Evolutionary conservation across 1,140 invertebrate species (phyloP).

Genomic region (Globodera rostochiensis): DNA sequence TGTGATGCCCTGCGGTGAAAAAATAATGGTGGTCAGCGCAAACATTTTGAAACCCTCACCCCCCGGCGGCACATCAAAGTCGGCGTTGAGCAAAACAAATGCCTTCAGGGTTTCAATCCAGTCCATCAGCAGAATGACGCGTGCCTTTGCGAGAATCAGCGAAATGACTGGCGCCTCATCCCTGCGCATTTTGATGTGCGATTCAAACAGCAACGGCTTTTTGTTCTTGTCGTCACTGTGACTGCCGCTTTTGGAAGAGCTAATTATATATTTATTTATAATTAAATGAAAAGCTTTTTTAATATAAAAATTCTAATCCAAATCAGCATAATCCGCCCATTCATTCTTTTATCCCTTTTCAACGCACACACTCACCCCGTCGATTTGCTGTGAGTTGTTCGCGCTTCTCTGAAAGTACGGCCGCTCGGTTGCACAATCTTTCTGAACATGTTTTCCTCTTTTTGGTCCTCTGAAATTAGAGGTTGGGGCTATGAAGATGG

Average conservation of each 20-base stretch:
- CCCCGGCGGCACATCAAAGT: constrained; percentile 54
- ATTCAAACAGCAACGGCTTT: constrained; percentile 51
- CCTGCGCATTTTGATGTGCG: constrained; percentile 57
- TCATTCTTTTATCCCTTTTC: no score
- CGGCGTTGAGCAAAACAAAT: constrained; percentile 73
- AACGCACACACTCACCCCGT: no score
- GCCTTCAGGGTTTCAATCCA: constrained; percentile 85
- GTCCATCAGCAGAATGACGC: constrained; percentile 87
- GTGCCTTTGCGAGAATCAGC: constrained; percentile 89
- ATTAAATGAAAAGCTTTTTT: no score
- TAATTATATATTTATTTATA: no score
- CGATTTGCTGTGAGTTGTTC: no score
- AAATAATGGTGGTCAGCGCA: background rate
- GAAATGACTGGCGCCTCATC: constrained; percentile 71
- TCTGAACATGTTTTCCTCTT: constrained; percentile 5
- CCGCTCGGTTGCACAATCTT: background rate
- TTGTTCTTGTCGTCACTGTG: background rate
- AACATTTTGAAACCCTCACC: constrained; percentile 35
- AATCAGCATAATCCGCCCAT: no score
- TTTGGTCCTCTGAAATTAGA: constrained; percentile 8
- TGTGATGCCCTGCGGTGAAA: background rate
- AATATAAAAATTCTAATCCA: no score
- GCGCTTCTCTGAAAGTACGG: background rate
- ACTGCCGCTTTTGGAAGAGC: background rate
- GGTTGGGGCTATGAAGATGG: no score